These are phyloP conservation scores for Miichthys miiuy DNA, from an alignment of 2,797 vertebrate genomes.

Conservation along the genomic window DNA sequence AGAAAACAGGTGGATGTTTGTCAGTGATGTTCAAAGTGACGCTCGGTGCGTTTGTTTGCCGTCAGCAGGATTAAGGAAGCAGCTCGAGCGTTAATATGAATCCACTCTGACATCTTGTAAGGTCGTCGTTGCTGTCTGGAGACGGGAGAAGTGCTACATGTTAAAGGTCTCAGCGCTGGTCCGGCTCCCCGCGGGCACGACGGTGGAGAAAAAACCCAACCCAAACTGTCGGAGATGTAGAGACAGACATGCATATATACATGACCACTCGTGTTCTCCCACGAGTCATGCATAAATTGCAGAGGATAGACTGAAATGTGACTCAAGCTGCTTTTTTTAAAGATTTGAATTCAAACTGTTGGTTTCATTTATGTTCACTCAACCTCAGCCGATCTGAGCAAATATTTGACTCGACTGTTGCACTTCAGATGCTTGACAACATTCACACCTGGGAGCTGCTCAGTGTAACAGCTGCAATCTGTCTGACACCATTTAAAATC, in stretches of 20 bases:
- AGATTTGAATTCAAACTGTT: neutral
- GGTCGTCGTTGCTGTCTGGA: constrained; percentile 35
- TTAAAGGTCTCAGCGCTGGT: constrained; percentile 12
- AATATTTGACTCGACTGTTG: neutral
- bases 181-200: neutral
- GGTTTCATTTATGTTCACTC: neutral
- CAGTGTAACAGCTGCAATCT: neutral
- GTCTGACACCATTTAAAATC: neutral
- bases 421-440: neutral
- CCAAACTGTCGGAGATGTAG: neutral
- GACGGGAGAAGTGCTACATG: constrained; percentile 7
- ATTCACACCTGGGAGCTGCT: constrained; percentile 27
- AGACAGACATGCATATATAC: neutral
- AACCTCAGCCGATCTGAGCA: neutral
- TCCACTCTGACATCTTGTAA: constrained; percentile 58
- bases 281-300: neutral
- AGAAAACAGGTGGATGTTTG: no score
- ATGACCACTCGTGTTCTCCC: neutral
- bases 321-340: neutral
- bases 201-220: neutral
- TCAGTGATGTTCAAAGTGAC: neutral
- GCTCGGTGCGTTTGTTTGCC: constrained; percentile 9
- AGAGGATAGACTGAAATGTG: neutral
- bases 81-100: constrained; percentile 57
- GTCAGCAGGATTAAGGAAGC: constrained; percentile 44